Conservation (phyloP, 2,113 vertebrate genomes). For the Upupa epops region DNA sequence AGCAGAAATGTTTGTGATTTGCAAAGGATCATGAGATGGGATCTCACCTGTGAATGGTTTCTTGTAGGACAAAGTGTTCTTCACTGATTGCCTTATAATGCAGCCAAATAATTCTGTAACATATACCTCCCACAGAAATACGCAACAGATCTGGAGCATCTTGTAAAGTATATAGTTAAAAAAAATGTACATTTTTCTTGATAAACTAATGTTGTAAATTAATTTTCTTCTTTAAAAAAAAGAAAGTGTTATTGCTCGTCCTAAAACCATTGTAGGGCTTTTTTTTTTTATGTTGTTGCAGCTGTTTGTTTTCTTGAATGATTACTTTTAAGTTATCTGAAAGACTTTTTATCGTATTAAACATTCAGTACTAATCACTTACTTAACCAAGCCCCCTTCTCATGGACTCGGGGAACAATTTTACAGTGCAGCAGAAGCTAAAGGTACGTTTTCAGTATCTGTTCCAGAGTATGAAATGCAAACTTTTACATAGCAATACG, state of each 20-base stretch:
- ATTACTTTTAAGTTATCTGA: conserved; percentile 17
- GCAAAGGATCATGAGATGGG: conserved; percentile 53
- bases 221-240: conserved; percentile 59
- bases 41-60: conserved; percentile 25
- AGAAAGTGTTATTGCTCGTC: conserved; percentile 2
- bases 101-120: conserved; percentile 76
- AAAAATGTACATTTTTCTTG: conserved; percentile 52
- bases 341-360: neutral
- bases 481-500: neutral
- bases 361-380: neutral
- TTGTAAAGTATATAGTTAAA: conserved; percentile 50
- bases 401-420: neutral
- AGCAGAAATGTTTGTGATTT: conserved; percentile 24
- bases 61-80: conserved; percentile 47
- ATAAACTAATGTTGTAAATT: conserved; percentile 55
- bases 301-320: conserved; percentile 24
- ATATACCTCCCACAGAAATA: conserved; percentile 62
- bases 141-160: conserved; percentile 51
- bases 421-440: neutral
- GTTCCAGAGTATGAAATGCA: neutral
- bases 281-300: neutral
- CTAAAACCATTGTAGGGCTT: neutral
- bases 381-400: neutral
- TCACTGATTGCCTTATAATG: conserved; percentile 81
- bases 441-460: neutral